Evolutionary conservation across 2,797 vertebrate genomes (phyloP).

Genomic region (Tenualosa ilisha): DNA sequence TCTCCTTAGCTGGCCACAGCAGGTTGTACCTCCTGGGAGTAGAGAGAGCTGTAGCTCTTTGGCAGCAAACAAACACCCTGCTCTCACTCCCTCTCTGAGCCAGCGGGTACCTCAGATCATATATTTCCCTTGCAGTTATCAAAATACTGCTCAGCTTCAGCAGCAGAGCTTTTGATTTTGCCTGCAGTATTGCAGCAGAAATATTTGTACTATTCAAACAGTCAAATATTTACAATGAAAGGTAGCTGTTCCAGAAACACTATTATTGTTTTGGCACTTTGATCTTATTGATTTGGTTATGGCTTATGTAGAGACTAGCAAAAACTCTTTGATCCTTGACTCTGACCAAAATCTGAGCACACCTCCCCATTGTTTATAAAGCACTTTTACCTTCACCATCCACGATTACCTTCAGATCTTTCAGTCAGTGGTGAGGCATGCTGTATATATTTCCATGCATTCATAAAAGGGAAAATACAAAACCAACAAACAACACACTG

Average conservation of each 20-base stretch:
- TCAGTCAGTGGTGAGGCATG: background rate
- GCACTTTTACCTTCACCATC: background rate
- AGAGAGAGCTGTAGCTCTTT: background rate
- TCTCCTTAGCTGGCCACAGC: background rate
- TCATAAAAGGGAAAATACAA: background rate
- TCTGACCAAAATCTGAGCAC: background rate
- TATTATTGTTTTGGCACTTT: background rate
- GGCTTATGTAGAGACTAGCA: background rate
- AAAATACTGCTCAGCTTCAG: background rate
- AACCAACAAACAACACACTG: background rate
- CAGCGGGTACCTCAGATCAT: background rate
- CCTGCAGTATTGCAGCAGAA: background rate
- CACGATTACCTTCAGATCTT: background rate
- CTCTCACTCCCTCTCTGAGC: background rate
- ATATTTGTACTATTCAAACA: background rate
- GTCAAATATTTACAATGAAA: background rate
- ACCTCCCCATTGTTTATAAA: background rate
- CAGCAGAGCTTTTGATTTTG: background rate
- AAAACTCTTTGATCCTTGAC: background rate
- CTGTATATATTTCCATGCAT: background rate
- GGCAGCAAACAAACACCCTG: background rate
- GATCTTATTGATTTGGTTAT: background rate
- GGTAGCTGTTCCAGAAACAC: background rate
- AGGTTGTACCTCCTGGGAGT: background rate
- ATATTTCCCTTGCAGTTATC: background rate